Percentiles rank a stretch among this genome's conserved stretches.
phyloP scores from a whole-genome alignment of 2,888 invertebrate species.

The Microchrysa polita region DNA sequence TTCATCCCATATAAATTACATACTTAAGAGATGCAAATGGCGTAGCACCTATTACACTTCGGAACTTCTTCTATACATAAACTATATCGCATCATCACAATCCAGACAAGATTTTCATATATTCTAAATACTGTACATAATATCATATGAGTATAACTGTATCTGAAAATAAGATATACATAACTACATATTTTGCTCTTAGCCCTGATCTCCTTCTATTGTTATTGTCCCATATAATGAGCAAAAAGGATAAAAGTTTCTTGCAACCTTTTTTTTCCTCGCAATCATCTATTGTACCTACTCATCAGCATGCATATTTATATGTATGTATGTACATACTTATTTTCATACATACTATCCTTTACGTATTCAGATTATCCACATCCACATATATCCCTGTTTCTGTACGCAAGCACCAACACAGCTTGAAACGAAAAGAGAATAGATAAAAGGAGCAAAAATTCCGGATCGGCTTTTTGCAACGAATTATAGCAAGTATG shows the following conservation, averaged over 20 bases:
- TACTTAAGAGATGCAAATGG: not conserved
- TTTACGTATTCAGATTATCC: too few species aligned
- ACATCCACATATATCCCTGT: too few species aligned
- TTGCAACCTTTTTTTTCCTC: not conserved
- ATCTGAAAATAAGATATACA: not conserved
- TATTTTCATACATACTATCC: not conserved
- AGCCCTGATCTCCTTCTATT: constrained; percentile 17
- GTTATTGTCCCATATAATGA: constrained; percentile 18
- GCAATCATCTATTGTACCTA: not conserved
- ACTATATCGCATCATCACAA: too few species aligned
- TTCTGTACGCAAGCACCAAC: not conserved
- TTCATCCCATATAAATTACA: not conserved
- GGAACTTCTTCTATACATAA: not conserved
- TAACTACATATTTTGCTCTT: constrained; percentile 10
- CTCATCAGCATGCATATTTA: not conserved
- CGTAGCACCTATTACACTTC: too few species aligned
- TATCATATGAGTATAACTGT: not conserved
- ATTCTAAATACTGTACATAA: too few species aligned
- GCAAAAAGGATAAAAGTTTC: not conserved
- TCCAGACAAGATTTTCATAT: too few species aligned
- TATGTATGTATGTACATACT: not conserved
- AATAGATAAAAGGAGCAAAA: not conserved
- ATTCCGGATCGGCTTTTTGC: not conserved
- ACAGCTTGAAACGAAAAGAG: not conserved
- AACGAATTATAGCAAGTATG: constrained; percentile 2